Evolutionary conservation across 2,888 invertebrate genomes (phyloP), one percentile per base, ranked within the genome.

Genomic region (Drosophila paranaensis): DNA sequence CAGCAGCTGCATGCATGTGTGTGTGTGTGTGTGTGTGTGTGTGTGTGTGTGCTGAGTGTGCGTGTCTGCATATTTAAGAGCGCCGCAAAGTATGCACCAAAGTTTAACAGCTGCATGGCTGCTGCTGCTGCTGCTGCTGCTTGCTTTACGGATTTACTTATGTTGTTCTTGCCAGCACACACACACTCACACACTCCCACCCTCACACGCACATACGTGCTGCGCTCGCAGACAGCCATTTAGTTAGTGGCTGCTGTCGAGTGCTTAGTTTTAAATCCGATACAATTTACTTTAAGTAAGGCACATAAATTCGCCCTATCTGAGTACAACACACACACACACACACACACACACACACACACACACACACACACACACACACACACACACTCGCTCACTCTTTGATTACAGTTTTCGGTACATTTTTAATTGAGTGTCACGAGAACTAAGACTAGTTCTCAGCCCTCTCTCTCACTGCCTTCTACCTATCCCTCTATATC

Each of bases 81-180:
- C 79, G 74, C 88, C 82, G 55, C 82, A 82, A 82, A 82, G 88
- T 81, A 82, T 87, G 84, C 87, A 84, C 73, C 79, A 84, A 83
- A 81, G 82, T 83, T 83, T 83, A 83, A 81, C 82, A 77, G 82
- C 76, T 87, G 82, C 73, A 60, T 42, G 56, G 55, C 61, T 76
- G 58, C 61, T 42, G 70, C 76, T 81, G 84, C 72, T 57, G 46
- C 60, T 70, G 45, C 63, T 46, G 63, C 53, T 60, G 75, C 57
- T 74, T 85, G 69, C 70, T 74, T 55, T 71, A 68, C 55, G 79
- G 81, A 81, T 82, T 82, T 81, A 71, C 73, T 73, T 73, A 63
- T 80, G 82, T 82, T 82, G 71, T 71, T 71, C 69, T 56, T 70
- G 54, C 79, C 69, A 71, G 40, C 51, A 57, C 27, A 51, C 20